Evolutionary conservation across 2,888 invertebrate species (phyloP).

Genomic region (Lasioglossum malachurum): DNA sequence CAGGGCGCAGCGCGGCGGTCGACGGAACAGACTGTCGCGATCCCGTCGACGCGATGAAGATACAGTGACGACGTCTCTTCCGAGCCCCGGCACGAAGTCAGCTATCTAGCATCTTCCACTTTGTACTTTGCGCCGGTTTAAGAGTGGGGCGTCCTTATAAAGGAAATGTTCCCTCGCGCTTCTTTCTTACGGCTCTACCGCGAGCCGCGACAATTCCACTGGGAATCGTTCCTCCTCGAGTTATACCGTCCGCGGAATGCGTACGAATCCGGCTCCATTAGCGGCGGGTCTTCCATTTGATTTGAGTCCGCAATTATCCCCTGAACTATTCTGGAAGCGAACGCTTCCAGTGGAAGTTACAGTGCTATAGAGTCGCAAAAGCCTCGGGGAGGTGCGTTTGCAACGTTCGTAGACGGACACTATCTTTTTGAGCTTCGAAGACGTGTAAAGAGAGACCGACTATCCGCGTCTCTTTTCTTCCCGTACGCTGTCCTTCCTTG

Average conservation of each 20-base stretch:
- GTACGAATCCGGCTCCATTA: conserved; percentile 10
- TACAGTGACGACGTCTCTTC: conserved; percentile 59
- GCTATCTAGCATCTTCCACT: conserved; percentile 72
- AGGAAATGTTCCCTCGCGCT: conserved; percentile 49
- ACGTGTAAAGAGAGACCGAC: no score
- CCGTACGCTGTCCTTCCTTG: no score
- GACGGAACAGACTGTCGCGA: conserved; percentile 32
- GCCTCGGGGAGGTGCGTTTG: no score
- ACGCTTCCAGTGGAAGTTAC: not conserved
- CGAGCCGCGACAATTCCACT: conserved; percentile 31
- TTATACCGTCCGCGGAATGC: conserved; percentile 2
- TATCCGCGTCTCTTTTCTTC: no score
- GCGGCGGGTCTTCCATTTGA: not conserved
- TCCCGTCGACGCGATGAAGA: conserved; percentile 70
- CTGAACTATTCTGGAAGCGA: not conserved
- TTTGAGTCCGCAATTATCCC: not conserved
- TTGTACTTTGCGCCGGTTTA: conserved; percentile 64
- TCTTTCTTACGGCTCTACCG: conserved; percentile 5
- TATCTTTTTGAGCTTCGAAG: no score
- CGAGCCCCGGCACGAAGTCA: conserved; percentile 23
- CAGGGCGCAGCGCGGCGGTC: not conserved
- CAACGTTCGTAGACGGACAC: no score
- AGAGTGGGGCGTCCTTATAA: conserved; percentile 49
- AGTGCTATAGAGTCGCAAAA: no score
- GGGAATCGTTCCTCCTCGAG: conserved; percentile 30